Evolutionary conservation across 2,797 vertebrate species (phyloP), one percentile per base, ranked within the genome.

Genomic region (Parauchenoglanis ngamensis): DNA sequence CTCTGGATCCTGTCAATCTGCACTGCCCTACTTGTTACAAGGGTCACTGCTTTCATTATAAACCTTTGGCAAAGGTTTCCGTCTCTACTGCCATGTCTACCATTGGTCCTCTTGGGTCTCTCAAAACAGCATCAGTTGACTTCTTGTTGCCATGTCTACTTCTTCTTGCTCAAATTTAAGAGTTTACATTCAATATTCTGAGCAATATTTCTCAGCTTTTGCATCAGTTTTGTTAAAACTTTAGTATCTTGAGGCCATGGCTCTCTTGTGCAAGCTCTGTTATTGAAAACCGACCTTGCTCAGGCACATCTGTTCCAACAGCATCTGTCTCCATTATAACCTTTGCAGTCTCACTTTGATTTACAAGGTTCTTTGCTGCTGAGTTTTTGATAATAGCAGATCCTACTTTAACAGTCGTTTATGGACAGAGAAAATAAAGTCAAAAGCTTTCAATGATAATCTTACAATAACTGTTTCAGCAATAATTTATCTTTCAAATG

Each of bases 21-120:
- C 52, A 35, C 52, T 57, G 52, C 52, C 17, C 56, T 15, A 56
- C 52, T 35, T 10, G 28, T 78, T 78, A 56, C 52, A 31, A 56
- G 52, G 52, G 76, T 57, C 54, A 78, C 54, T 78, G 76, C 52
- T 78, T 57, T 78, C 19, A 35, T 35, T 78, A 31, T 78, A 35
- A 57, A 35, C 52, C 76, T 35, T 78, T 35, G 19, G 28, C 7
- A 59, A 59, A 40, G 8, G 56, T 40, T 40, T 59, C 10, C 21
- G 10, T 59, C 17, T 79, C 2, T 59, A 40, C 28, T 57, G 52
- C 21, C n/a, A 77, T 77, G n/a, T 31, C 52, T 35, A 35, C 7
- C 28, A 21, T 21, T 56, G 7, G n/a, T 56, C 17, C 28, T 80
- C 2, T n/a, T 25, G 65, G 19, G 31, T 56, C 28, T 1, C 28